Base-by-base conservation (phyloP, 2,888 invertebrate genomes). In the Entomobrya proxima region DNA sequence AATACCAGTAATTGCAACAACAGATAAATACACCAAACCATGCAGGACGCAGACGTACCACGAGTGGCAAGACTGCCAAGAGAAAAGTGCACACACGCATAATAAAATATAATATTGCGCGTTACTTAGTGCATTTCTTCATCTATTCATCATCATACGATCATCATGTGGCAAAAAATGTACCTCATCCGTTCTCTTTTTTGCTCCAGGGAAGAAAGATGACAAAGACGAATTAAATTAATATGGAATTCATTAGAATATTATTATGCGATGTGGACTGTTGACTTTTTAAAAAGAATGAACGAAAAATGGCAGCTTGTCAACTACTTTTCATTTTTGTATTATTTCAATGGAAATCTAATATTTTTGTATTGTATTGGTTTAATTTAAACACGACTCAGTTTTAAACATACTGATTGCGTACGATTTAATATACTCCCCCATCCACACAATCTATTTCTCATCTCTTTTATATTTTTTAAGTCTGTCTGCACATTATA, bases 231-330 rank as follows among this genome's bases (percentile, higher is more conserved):
- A 18, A 37, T 67, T 15, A 40, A 67, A 40, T 67, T 35, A 67
- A 32, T 67, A 64, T 13, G 30, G 30, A 50, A 47, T 72, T n/a
- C n/a, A n/a, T n/a, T n/a, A n/a, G n/a, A n/a, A n/a, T n/a, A n/a
- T n/a, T n/a, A n/a, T n/a, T n/a, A n/a, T n/a, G n/a, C n/a, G n/a
- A n/a, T n/a, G n/a, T n/a, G n/a, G n/a, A n/a, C n/a, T n/a, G n/a
- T n/a, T n/a, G n/a, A n/a, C n/a, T n/a, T n/a, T n/a, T 15, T 64
- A 4, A 18, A 15, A 11, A 2, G 30, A 40, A 40, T 7, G 24
- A 47, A n/a, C n/a, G n/a, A n/a, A n/a, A n/a, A 47, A 72, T 72
- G 47, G 72, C 72, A 30, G 72, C 72, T 47, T 72, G 72, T 72
- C 72, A 72, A 44, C 72, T 72, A 44, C 35, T 72, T 18, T 72